Evolutionary conservation across 1,140 invertebrate genomes (phyloP).

Genomic region (Drosophila neocordata): DNA sequence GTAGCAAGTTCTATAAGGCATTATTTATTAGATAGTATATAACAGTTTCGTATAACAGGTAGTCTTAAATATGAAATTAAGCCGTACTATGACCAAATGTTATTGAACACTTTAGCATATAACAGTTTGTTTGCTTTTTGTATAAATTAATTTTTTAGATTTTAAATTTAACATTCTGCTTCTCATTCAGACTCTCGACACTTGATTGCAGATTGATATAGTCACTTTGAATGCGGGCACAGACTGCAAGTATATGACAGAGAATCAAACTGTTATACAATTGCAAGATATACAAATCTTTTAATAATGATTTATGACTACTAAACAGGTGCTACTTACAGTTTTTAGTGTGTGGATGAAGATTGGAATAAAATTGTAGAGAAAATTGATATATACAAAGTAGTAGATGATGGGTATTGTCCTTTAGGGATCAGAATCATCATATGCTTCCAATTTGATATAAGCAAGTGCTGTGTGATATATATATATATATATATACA

Average conservation of each 20-base stretch:
- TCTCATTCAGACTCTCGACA: constrained; percentile 68
- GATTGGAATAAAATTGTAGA: constrained; percentile 18
- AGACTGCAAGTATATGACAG: constrained; percentile 52
- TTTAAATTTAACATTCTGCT: constrained; percentile 78
- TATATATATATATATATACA: constrained; percentile 18
- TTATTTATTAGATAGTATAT: neutral
- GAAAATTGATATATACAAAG: constrained; percentile 10
- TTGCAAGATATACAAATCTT: neutral
- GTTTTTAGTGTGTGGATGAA: constrained; percentile 40
- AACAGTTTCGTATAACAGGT: constrained; percentile 4
- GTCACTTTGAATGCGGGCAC: constrained; percentile 69
- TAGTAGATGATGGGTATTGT: constrained; percentile 24
- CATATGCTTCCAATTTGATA: constrained; percentile 82
- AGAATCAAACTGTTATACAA: constrained; percentile 6
- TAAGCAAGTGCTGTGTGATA: constrained; percentile 79
- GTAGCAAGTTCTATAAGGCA: neutral
- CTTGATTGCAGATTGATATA: constrained; percentile 66
- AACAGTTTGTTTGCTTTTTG: constrained; percentile 20
- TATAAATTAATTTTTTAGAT: constrained; percentile 50
- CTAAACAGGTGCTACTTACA: constrained; percentile 60
- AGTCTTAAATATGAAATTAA: constrained; percentile 10
- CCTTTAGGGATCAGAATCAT: constrained; percentile 79
- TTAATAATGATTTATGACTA: neutral
- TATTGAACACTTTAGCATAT: neutral
- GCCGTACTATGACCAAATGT: neutral